A percentile compares a stretch with the other conserved stretches of the same genome.
phyloP scores from a whole-genome alignment of 2,888 invertebrate genomes.

The Bombylius major region DNA sequence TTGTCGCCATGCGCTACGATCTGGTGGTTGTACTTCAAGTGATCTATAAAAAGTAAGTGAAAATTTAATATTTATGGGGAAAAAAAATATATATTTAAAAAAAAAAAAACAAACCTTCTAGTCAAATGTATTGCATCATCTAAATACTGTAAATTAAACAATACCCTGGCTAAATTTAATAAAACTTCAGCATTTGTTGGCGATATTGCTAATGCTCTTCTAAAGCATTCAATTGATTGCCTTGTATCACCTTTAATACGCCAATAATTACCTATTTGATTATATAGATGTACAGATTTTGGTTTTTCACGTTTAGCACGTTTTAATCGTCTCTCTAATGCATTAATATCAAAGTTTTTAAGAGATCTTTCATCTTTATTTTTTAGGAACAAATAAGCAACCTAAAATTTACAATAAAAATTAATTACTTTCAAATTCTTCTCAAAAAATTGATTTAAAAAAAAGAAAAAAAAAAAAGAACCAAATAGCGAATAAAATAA shows the following conservation, averaged over 20 bases:
- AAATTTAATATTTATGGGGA: background rate
- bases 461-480: no score
- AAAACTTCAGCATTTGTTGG: slow-evolving; percentile 80
- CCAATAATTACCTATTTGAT: slow-evolving; percentile 88
- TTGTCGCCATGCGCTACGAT: slow-evolving; percentile 81
- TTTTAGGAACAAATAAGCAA: slow-evolving; percentile 59
- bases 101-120: slow-evolving; percentile 38
- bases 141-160: slow-evolving; percentile 75
- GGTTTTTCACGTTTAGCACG: slow-evolving; percentile 74
- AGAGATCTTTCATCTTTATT: slow-evolving; percentile 41
- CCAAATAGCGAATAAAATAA: background rate
- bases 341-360: slow-evolving; percentile 60
- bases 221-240: slow-evolving; percentile 79
- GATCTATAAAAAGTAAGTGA: slow-evolving; percentile 35
- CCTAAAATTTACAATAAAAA: slow-evolving; percentile 29
- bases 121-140: slow-evolving; percentile 85
- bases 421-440: background rate
- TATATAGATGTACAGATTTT: slow-evolving; percentile 71
- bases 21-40: slow-evolving; percentile 70
- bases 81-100: background rate
- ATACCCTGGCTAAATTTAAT: slow-evolving; percentile 68
- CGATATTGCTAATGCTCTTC: slow-evolving; percentile 69
- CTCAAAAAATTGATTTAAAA: background rate
- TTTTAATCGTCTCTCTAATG: slow-evolving; percentile 58
- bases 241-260: slow-evolving; percentile 78